A percentile compares a stretch with the other conserved stretches of the same genome.
Evolutionary conservation across 2,888 invertebrate genomes (phyloP).

Genomic region (Drosophila atroscutellata): DNA sequence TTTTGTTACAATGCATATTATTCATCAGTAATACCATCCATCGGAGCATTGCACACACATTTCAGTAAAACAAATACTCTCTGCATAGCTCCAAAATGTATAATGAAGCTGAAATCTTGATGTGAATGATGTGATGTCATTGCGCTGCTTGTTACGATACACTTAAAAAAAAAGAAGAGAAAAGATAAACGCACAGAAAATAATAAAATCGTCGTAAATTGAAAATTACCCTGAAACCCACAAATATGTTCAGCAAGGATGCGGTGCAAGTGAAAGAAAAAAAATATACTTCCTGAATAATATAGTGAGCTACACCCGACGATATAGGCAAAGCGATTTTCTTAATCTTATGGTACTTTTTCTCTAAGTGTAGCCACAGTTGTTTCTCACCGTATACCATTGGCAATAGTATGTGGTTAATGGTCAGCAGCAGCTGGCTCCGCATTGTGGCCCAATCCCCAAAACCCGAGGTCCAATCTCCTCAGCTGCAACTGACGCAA

Average conservation of each 20-base stretch:
- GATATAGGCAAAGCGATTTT: neutral
- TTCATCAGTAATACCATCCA: neutral
- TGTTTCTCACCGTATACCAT: slow-evolving; percentile 15
- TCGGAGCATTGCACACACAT: neutral
- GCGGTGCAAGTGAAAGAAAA: neutral
- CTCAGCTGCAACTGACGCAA: slow-evolving; percentile 58
- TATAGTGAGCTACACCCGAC: too few relatives aligned
- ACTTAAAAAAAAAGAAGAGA: neutral
- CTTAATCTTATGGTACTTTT: neutral
- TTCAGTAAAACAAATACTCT: neutral
- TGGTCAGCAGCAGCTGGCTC: slow-evolving; percentile 43
- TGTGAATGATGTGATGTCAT: slow-evolving; percentile 36
- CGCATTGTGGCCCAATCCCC: slow-evolving; percentile 27
- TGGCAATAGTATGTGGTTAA: slow-evolving; percentile 48
- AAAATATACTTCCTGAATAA: too few relatives aligned
- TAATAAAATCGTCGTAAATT: neutral
- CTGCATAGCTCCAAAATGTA: slow-evolving; percentile 1
- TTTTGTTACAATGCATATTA: neutral
- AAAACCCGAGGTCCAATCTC: slow-evolving; percentile 6
- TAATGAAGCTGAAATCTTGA: slow-evolving; percentile 43
- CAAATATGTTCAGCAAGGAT: neutral
- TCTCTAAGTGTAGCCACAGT: neutral
- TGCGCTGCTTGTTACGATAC: neutral
- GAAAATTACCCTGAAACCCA: neutral
- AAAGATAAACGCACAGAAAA: neutral